Percentiles rank a stretch among this genome's conserved stretches.
Evolutionary conservation across 1,140 invertebrate genomes (phyloP).

Genomic region (Rhyacophila brunnea): DNA sequence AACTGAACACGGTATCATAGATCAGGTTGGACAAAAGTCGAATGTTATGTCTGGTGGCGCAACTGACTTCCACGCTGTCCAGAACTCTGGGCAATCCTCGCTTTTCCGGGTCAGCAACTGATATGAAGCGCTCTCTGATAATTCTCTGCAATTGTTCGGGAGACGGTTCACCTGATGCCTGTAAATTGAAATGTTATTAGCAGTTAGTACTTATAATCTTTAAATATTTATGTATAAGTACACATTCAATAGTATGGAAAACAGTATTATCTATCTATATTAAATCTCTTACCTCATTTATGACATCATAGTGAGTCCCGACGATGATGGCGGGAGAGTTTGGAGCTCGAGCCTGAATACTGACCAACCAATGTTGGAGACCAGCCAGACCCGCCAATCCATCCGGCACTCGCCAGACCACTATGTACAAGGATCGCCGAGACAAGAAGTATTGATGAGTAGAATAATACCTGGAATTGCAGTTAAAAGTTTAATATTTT

Average conservation of each 20-base stretch:
- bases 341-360: slow-evolving; percentile 75
- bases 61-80: slow-evolving; percentile 82
- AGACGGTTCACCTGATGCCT: slow-evolving; percentile 42
- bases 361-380: slow-evolving; percentile 85
- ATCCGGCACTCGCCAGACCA: slow-evolving; percentile 93
- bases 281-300: slow-evolving; percentile 66
- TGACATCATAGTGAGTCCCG: slow-evolving; percentile 91
- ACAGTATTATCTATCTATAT: too few species aligned
- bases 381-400: slow-evolving; percentile 87
- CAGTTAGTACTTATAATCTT: too few species aligned
- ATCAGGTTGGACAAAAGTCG: slow-evolving; percentile 88
- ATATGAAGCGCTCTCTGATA: slow-evolving; percentile 88
- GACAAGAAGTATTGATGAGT: slow-evolving; percentile 99
- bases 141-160: slow-evolving; percentile 85
- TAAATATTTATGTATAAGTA: too few species aligned
- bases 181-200: slow-evolving; percentile 4
- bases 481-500: too few species aligned
- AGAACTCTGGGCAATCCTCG: slow-evolving; percentile 90
- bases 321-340: slow-evolving; percentile 94
- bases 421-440: slow-evolving; percentile 91
- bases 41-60: slow-evolving; percentile 89
- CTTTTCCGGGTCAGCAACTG: slow-evolving; percentile 93
- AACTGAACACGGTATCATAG: slow-evolving; percentile 90
- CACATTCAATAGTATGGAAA: too few species aligned
- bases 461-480: slow-evolving; percentile 79